Base-by-base conservation (phyloP, 2,888 invertebrate genomes). In the Xiphydria camelus region DNA sequence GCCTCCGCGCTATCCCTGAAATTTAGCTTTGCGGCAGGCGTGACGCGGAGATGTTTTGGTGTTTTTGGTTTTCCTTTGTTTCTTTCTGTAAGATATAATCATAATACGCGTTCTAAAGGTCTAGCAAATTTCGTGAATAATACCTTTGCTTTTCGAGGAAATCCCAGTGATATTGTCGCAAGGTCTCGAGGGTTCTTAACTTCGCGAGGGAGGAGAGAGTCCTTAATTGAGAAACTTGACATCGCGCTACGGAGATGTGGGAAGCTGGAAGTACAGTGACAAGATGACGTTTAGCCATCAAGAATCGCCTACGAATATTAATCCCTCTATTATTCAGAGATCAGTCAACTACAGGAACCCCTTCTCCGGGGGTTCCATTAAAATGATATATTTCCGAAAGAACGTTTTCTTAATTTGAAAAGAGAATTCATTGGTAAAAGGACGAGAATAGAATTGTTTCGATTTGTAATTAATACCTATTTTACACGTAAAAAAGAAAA, bases 161-260 rank as follows among this genome's bases (percentile, higher is more conserved):
- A 26, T 26, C 26, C 4, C 26, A 12, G 26, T 4, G 10, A 26
- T 26, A 26, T 26, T 26, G 26, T 26, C 26, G n/a, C 6, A 14
- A 14, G 10, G 10, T 10, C 10, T 26, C 14, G 10, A 26, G 10
- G 10, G 10, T 6, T 12, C 10, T 25, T 26, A 35, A n/a, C n/a
- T n/a, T n/a, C n/a, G 38, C 23, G 29, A 23, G 21, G 36, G 32
- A 26, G 49, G 43, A 49, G 47, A 42, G 53, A 47, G 50, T 56
- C 45, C 57, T 60, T 64, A 61, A 63, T 64, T 62, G 64, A 66
- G 63, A 61, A 66, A 62, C 57, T 64, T 62, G 60, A 64, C 56
- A 59, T 49, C 44, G 47, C n/a, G n/a, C 47, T 49, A 42, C 51
- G 49, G 25, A 48, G 36, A 25, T 38, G 41, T 39, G 46, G 45